These are phyloP conservation scores for Catajapyx aquilonaris DNA, from an alignment of 1,140 invertebrate species.

Conservation along the genomic window DNA sequence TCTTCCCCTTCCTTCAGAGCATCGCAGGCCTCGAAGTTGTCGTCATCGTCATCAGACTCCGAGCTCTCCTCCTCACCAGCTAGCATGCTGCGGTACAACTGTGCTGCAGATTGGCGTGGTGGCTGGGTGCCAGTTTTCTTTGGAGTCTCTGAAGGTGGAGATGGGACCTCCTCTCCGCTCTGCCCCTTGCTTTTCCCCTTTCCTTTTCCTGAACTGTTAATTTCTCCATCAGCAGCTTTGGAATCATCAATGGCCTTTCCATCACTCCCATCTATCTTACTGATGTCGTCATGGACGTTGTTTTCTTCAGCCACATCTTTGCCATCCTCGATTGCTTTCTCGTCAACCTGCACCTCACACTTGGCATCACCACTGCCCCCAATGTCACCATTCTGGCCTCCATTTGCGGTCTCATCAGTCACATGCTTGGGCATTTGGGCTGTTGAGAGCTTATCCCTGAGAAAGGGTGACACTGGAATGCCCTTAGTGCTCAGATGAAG, in stretches of 20 bases:
- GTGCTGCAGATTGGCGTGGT: slow-evolving; percentile 5
- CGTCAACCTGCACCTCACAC: slow-evolving; percentile 3
- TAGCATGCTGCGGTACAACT: slow-evolving; percentile 16
- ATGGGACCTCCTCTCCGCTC: slow-evolving; percentile 6
- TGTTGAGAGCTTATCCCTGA: neutral
- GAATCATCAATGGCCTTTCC: too few species aligned
- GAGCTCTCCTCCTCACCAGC: slow-evolving; percentile 12
- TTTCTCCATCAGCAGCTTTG: slow-evolving; percentile 32
- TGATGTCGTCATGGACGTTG: too few species aligned
- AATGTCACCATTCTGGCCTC: neutral
- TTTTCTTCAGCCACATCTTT: neutral
- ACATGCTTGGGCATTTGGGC: neutral
- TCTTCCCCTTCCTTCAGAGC: slow-evolving; percentile 33
- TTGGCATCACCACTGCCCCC: slow-evolving; percentile 1
- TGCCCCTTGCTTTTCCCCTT: slow-evolving; percentile 8
- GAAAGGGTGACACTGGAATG: too few species aligned
- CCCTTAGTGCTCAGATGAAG: slow-evolving; percentile 18
- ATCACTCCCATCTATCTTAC: too few species aligned
- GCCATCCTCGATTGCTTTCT: slow-evolving; percentile 4
- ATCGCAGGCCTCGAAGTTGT: slow-evolving; percentile 16
- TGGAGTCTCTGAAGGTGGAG: too few species aligned
- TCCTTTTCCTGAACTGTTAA: slow-evolving; percentile 9
- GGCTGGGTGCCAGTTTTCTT: too few species aligned
- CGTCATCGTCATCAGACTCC: slow-evolving; percentile 27
- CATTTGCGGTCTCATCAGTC: neutral